Conservation (phyloP, 2,113 vertebrate genomes). For the Pongo pygmaeus region DNA sequence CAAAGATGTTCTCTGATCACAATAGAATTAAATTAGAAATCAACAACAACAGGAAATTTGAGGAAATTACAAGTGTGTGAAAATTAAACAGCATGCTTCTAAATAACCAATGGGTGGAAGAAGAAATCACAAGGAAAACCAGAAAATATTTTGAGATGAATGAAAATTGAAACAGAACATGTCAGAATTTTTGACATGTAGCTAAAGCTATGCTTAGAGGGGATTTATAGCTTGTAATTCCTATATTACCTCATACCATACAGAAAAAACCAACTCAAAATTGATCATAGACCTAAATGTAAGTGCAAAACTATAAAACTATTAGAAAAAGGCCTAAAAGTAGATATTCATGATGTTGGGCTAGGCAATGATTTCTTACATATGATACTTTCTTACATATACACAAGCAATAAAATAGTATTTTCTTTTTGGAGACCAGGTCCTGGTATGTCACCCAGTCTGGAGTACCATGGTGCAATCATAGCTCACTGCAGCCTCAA, state of each 20-base stretch:
- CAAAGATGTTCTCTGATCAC: background rate
- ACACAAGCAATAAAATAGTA: background rate
- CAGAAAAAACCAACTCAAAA: background rate
- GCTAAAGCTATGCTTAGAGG: background rate
- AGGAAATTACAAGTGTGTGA: background rate
- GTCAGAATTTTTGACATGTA: background rate
- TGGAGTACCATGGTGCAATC: too few relatives aligned
- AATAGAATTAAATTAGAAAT: background rate
- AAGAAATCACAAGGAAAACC: background rate
- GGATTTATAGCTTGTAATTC: background rate
- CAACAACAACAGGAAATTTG: background rate
- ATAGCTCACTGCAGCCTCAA: too few relatives aligned
- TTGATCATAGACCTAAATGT: background rate
- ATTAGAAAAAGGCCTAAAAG: background rate
- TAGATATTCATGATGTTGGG: background rate
- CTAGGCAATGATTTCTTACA: background rate
- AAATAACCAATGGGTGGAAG: background rate
- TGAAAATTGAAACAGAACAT: background rate
- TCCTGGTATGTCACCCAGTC: too few relatives aligned
- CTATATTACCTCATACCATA: background rate
- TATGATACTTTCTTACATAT: background rate
- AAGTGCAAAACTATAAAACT: background rate
- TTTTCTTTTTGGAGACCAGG: too few relatives aligned
- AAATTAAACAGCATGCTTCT: background rate
- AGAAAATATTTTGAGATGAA: background rate